A percentile compares a stretch with the other conserved stretches of the same genome.
These are phyloP conservation scores for Circaetus gallicus DNA, from an alignment of 2,113 vertebrate species.

Conservation along the genomic window DNA sequence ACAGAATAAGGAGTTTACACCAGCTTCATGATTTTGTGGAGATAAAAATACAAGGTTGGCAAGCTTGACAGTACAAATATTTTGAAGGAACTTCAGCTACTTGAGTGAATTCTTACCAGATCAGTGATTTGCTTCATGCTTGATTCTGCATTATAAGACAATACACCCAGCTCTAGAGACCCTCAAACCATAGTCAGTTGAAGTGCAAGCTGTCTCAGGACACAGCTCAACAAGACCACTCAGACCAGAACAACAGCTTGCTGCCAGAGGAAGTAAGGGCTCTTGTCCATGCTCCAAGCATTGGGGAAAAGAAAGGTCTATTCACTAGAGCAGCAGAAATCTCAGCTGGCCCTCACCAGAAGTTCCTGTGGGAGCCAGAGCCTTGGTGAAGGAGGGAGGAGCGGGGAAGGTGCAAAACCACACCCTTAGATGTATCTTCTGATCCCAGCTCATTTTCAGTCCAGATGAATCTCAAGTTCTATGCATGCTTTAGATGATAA, in stretches of 20 bases:
- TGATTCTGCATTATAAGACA: not conserved
- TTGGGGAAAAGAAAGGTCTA: not conserved
- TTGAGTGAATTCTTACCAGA: not conserved
- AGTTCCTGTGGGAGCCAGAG: not conserved
- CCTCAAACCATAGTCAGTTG: not conserved
- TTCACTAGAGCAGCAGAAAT: not conserved
- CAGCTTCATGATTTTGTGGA: not conserved
- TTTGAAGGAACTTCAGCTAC: not conserved
- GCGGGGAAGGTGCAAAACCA: not conserved
- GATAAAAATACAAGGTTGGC: not conserved
- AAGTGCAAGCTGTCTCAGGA: not conserved
- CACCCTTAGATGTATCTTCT: not conserved
- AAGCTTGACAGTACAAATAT: not conserved
- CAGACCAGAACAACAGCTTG: not conserved
- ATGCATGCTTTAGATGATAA: not conserved
- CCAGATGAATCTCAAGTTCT: not conserved
- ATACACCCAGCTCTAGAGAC: not conserved
- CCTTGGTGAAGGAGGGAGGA: not conserved
- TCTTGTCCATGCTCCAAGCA: not conserved
- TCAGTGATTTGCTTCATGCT: not conserved
- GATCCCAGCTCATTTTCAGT: not conserved
- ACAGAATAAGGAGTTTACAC: not conserved
- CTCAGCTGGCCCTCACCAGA: not conserved
- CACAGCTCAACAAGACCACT: not conserved
- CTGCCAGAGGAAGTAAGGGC: not conserved